phyloP scores from a whole-genome alignment of 92 coral and sea anemone genomes.

The Muricea muricata region DNA sequence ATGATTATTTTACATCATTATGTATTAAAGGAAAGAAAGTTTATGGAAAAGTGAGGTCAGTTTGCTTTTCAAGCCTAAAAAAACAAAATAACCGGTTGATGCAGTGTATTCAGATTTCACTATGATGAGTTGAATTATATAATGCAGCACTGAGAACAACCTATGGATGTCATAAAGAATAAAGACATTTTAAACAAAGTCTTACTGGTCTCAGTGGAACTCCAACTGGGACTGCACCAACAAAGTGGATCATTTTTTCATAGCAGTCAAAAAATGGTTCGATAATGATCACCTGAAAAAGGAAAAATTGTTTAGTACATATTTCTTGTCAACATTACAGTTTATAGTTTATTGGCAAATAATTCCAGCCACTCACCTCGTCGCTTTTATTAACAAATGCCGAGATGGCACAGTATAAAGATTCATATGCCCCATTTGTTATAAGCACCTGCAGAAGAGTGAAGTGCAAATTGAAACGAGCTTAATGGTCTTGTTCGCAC shows the following conservation, averaged over 20 bases:
- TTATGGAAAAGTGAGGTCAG: no score
- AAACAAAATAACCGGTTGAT: no score
- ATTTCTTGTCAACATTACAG: no score
- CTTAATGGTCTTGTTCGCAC: neutral
- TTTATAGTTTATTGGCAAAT: no score
- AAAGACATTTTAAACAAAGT: neutral
- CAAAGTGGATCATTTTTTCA: conserved; percentile 69
- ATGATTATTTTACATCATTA: no score
- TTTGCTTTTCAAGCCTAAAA: no score
- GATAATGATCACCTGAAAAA: conserved; percentile 82
- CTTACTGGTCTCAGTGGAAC: conserved; percentile 87
- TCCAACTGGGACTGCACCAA: conserved; percentile 89
- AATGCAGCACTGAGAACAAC: neutral
- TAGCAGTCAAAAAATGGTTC: conserved; percentile 99
- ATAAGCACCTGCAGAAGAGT: conserved; percentile 73
- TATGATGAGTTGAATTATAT: no score
- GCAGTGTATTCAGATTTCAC: no score
- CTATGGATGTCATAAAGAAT: neutral
- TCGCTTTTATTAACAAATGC: conserved; percentile 86
- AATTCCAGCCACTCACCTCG: conserved; percentile 67
- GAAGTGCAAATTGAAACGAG: neutral
- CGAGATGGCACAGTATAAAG: conserved; percentile 79
- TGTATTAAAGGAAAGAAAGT: no score
- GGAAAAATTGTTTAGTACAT: neutral
- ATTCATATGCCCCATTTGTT: conserved; percentile 94